Evolutionary conservation across 1,140 invertebrate genomes (phyloP), one percentile per base, ranked within the genome.

Genomic region (Medauroidea extradentata): DNA sequence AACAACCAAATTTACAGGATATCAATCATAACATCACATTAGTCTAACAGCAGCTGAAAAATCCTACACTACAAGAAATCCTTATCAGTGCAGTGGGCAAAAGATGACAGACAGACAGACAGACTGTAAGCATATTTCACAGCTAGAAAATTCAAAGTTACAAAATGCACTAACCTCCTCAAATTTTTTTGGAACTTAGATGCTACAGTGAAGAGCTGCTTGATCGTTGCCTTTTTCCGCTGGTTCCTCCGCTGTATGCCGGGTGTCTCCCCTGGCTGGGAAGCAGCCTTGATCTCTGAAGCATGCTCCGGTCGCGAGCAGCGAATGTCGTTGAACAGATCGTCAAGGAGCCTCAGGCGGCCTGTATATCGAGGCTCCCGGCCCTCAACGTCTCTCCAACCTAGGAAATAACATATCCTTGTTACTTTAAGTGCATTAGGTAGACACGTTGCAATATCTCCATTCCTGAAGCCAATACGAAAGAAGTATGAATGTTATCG

Each of bases 131-230:
- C n/a, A n/a, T n/a, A n/a, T n/a, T n/a, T n/a, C n/a, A n/a, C n/a
- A n/a, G n/a, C n/a, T n/a, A n/a, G n/a, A n/a, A n/a, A n/a, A n/a
- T n/a, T n/a, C n/a, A n/a, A n/a, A n/a, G n/a, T n/a, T n/a, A n/a
- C n/a, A n/a, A n/a, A n/a, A n/a, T n/a, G 59, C 38, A 59, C 42
- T 64, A 76, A 90, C 89, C 90, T 87, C 72, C 91, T 85, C 38
- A 98, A 76, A 68, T 88, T 88, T 73, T 96, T 97, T 71, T 96
- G 93, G 71, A 98, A 97, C 74, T 98, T 98, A 64, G 92, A 92
- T 9, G 92, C 89, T 2, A 93, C 90, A 0, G 93, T 90, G 71
- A 98, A 98, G 1, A 98, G 81, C 69, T 96, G 93, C 66, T 95
- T 91, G 44, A 98, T 93, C 44, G 93, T 93, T 51, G 93, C 91